Evolutionary conservation across 2,797 vertebrate species (phyloP).

Genomic region (Halcyon leucocephala): DNA sequence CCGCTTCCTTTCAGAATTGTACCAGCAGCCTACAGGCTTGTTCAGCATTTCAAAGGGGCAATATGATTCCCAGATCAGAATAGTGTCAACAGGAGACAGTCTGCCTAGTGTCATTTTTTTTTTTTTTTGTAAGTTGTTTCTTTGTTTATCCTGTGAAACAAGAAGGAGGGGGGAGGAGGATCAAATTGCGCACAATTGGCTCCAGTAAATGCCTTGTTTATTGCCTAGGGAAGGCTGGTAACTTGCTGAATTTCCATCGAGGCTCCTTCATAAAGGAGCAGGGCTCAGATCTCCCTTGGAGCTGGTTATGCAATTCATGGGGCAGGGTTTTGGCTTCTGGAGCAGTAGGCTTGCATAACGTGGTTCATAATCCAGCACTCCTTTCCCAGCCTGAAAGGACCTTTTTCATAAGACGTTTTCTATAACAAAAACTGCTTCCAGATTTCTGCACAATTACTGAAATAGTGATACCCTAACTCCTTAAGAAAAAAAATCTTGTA

Average conservation of each 20-base stretch:
- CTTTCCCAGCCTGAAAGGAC: conserved; percentile 41
- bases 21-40: conserved; percentile 37
- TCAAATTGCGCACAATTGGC: conserved; percentile 6
- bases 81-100: conserved; percentile 54
- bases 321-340: conserved; percentile 63
- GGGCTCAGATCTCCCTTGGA: conserved; percentile 35
- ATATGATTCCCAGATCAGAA: conserved; percentile 25
- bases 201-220: conserved; percentile 59
- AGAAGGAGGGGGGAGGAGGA: not conserved
- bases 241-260: conserved; percentile 32
- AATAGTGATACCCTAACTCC: not conserved
- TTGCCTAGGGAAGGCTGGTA: conserved; percentile 45
- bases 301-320: conserved; percentile 63
- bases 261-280: conserved; percentile 1
- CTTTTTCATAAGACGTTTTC: conserved; percentile 43
- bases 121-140: conserved; percentile 5
- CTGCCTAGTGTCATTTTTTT: conserved; percentile 35
- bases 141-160: conserved; percentile 31
- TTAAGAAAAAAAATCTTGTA: not conserved
- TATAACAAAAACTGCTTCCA: conserved; percentile 13
- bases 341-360: conserved; percentile 82
- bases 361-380: conserved; percentile 72
- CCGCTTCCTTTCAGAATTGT: conserved; percentile 45
- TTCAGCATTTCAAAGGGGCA: conserved; percentile 47
- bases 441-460: not conserved